Percentiles rank a stretch among this genome's conserved stretches.
These are phyloP conservation scores for Kobus ellipsiprymnus DNA, from an alignment of 2,113 vertebrate species.

Conservation along the genomic window DNA sequence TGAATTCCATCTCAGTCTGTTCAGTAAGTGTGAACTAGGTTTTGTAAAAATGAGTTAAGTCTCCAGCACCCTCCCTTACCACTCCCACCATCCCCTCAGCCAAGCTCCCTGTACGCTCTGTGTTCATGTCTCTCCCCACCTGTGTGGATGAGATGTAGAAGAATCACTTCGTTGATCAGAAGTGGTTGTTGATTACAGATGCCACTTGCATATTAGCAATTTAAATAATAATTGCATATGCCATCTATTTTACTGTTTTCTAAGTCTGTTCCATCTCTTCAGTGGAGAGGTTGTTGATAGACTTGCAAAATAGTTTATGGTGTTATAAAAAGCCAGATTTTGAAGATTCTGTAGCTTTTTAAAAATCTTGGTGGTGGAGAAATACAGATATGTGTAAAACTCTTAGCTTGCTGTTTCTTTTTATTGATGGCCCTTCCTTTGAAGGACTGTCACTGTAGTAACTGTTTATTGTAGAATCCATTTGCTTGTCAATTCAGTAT, in stretches of 20 bases:
- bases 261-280: not conserved
- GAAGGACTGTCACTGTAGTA: rapidly evolving
- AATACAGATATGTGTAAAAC: not conserved
- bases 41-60: not conserved
- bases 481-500: not conserved
- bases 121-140: not conserved
- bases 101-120: not conserved
- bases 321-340: not conserved
- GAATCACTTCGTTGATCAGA: not conserved
- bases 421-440: not conserved
- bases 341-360: not conserved
- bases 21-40: not conserved
- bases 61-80: not conserved
- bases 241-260: not conserved
- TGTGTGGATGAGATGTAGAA: not conserved
- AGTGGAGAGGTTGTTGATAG: not conserved
- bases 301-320: not conserved
- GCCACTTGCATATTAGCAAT: not conserved
- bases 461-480: not conserved
- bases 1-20: not conserved
- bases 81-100: rapidly evolving
- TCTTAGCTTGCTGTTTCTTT: not conserved
- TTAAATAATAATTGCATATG: not conserved
- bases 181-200: not conserved
- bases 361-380: not conserved